phyloP scores from a whole-genome alignment of 1,140 invertebrate species.

The Magallana ariakensis region DNA sequence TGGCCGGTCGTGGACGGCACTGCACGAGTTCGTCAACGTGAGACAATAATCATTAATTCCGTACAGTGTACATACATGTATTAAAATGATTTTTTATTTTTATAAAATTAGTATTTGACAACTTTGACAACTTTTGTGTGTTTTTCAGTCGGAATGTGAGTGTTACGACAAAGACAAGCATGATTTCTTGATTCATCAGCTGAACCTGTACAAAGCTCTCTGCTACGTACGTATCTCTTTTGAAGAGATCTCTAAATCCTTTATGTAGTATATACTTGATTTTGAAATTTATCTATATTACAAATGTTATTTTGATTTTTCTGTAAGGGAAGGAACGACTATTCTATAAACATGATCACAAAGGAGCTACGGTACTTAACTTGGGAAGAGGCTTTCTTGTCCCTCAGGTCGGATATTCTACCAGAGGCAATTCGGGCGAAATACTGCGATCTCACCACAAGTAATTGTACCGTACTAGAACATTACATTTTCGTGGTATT shows the following conservation, averaged over 20 bases:
- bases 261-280: too few species aligned
- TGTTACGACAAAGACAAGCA: slow-evolving; percentile 76
- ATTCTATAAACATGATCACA: slow-evolving; percentile 78
- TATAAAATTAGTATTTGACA: too few species aligned
- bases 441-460: slow-evolving; percentile 80
- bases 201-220: slow-evolving; percentile 77
- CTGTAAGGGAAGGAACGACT: slow-evolving; percentile 77
- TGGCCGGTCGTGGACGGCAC: slow-evolving; percentile 72
- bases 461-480: slow-evolving; percentile 61
- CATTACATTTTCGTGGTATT: neutral
- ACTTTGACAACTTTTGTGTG: neutral
- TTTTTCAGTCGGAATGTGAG: slow-evolving; percentile 43
- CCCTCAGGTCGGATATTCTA: slow-evolving; percentile 75
- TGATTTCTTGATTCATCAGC: slow-evolving; percentile 77
- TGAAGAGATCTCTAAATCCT: too few species aligned
- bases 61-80: too few species aligned
- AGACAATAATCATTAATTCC: slow-evolving; percentile 44
- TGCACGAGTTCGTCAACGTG: slow-evolving; percentile 79
- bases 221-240: slow-evolving; percentile 71
- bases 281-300: too few species aligned
- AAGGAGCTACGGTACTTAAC: slow-evolving; percentile 78
- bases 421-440: slow-evolving; percentile 78
- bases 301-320: neutral
- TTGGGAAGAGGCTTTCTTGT: slow-evolving; percentile 79
- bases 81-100: too few species aligned